phyloP scores from a whole-genome alignment of 1,140 invertebrate species.

The Papilio helenus region DNA sequence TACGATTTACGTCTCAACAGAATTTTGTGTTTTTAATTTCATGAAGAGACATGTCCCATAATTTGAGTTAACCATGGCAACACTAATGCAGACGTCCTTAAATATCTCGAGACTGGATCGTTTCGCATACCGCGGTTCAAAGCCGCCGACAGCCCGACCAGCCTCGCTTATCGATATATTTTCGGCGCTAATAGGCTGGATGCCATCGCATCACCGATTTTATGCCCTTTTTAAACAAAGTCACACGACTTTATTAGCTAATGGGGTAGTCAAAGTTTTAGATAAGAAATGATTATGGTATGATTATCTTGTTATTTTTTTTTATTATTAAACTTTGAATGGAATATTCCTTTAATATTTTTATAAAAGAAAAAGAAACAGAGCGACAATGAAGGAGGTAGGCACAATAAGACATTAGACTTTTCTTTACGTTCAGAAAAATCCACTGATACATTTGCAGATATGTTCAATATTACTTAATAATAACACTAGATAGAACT shows the following conservation, averaged over 20 bases:
- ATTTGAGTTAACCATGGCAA: neutral
- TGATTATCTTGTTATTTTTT: neutral
- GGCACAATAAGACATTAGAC: neutral
- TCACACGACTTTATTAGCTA: slow-evolving; percentile 16
- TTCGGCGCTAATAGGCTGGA: slow-evolving; percentile 25
- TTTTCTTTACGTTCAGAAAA: too few relatives aligned
- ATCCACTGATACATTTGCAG: too few relatives aligned
- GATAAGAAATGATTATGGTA: neutral
- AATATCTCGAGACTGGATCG: slow-evolving; percentile 30
- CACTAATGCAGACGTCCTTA: slow-evolving; percentile 18
- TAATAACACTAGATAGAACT: too few relatives aligned
- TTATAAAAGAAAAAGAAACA: neutral
- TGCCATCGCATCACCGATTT: neutral
- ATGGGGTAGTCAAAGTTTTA: neutral
- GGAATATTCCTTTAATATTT: neutral
- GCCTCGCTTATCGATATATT: slow-evolving; percentile 18
- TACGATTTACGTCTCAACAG: too few relatives aligned
- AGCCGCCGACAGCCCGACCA: neutral
- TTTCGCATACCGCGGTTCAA: slow-evolving; percentile 34
- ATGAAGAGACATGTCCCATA: neutral
- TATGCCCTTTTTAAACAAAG: neutral
- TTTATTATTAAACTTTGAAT: neutral
- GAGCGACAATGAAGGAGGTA: too few relatives aligned
- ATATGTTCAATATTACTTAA: too few relatives aligned
- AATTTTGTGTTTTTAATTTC: too few relatives aligned